A percentile compares a stretch with the other conserved stretches of the same genome.
Conservation (phyloP, 1,140 invertebrate genomes). For the Trichogramma pretiosum region DNA sequence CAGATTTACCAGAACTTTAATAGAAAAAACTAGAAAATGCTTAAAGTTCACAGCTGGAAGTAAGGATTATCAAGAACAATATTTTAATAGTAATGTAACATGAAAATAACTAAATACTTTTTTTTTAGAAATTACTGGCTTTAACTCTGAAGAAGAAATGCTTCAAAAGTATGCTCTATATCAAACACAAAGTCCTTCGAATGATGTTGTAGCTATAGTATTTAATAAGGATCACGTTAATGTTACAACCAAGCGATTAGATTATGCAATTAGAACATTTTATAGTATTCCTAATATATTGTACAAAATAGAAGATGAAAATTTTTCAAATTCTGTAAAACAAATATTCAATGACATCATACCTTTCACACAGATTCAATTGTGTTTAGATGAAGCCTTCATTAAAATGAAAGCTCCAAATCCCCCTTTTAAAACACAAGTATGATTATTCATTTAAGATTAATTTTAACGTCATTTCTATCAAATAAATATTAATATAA, state of each 20-base stretch:
- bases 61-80: conserved; percentile 20
- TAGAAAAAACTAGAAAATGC: conserved; percentile 26
- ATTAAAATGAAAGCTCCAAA: conserved; percentile 23
- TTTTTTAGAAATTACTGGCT: conserved; percentile 25
- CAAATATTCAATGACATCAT: conserved; percentile 13
- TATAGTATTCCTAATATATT: conserved; percentile 25
- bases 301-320: conserved; percentile 20
- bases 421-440: conserved; percentile 18
- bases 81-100: conserved; percentile 9
- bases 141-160: conserved; percentile 31
- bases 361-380: conserved; percentile 33
- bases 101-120: conserved; percentile 3
- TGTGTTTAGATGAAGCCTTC: conserved; percentile 33
- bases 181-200: conserved; percentile 16
- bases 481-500: neutral
- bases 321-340: neutral
- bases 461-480: conserved; percentile 3
- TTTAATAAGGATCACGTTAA: conserved; percentile 28
- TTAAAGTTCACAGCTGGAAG: conserved; percentile 22
- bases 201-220: conserved; percentile 25
- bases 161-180: conserved; percentile 25
- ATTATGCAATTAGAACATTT: conserved; percentile 33
- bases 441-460: conserved; percentile 14
- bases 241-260: conserved; percentile 25
- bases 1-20: conserved; percentile 23